Conservation (phyloP, 1,140 invertebrate species). For the Drosophila parabipectinata region DNA sequence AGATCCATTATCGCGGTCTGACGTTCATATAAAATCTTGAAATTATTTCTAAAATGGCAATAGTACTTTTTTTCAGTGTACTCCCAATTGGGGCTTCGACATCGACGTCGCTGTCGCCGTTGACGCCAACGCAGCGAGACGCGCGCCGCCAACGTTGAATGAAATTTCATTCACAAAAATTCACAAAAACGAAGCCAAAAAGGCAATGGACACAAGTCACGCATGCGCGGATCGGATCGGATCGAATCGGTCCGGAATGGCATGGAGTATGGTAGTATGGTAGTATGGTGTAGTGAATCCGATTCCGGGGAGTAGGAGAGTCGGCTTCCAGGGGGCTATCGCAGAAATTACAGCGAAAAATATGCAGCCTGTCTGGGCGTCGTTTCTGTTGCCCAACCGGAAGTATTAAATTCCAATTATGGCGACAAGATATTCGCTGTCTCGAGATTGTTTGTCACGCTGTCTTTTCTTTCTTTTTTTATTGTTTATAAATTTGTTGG, state of each 20-base stretch:
- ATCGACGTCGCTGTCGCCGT: slow-evolving; percentile 28
- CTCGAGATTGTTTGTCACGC: slow-evolving; percentile 19
- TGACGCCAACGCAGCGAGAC: slow-evolving; percentile 61
- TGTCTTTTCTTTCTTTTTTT: slow-evolving; percentile 19
- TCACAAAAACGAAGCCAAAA: slow-evolving; percentile 66
- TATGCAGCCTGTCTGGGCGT: slow-evolving; percentile 56
- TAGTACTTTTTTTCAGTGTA: neutral
- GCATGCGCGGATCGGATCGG: slow-evolving; percentile 63
- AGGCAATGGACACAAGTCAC: slow-evolving; percentile 80
- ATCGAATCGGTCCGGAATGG: slow-evolving; percentile 10
- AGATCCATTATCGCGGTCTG: too few species aligned
- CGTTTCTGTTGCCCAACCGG: slow-evolving; percentile 52
- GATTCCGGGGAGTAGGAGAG: slow-evolving; percentile 3
- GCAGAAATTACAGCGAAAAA: slow-evolving; percentile 62
- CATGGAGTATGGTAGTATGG: neutral
- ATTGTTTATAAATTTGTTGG: slow-evolving; percentile 60
- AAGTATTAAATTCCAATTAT: slow-evolving; percentile 79
- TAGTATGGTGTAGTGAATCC: neutral
- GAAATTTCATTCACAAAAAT: slow-evolving; percentile 82
- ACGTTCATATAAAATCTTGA: too few species aligned
- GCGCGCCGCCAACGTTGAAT: slow-evolving; percentile 70
- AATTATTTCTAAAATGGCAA: too few species aligned
- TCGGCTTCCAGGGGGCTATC: slow-evolving; percentile 12
- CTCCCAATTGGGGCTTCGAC: slow-evolving; percentile 49
- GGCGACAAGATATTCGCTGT: slow-evolving; percentile 67